Conservation (phyloP, 2,888 invertebrate species). For the Arrhopalites spinosus region DNA sequence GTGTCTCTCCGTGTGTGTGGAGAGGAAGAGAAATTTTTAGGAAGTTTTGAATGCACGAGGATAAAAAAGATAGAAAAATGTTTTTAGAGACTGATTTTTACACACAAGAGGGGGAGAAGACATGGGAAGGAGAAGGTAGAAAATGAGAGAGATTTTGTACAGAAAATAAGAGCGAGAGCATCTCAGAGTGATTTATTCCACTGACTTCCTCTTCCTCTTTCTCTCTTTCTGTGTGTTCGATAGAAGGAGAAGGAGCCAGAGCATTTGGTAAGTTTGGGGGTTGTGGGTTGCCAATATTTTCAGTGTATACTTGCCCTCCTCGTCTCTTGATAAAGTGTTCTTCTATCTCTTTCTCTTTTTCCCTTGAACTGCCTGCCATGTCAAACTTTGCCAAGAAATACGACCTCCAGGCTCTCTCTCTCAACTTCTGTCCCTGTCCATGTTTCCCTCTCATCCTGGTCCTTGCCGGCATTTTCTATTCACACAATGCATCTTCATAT, state of each 20-base stretch:
- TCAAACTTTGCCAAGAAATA: slow-evolving; percentile 24
- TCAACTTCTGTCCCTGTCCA: not conserved
- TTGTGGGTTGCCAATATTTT: slow-evolving; percentile 34
- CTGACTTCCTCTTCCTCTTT: slow-evolving; percentile 29
- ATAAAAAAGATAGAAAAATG: slow-evolving; percentile 3
- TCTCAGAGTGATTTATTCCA: slow-evolving; percentile 28
- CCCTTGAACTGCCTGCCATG: slow-evolving; percentile 15
- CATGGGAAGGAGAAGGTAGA: not conserved
- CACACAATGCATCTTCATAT: slow-evolving; percentile 7
- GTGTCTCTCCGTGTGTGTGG: not conserved
- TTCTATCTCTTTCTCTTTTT: slow-evolving; percentile 10
- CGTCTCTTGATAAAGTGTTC: slow-evolving; percentile 31
- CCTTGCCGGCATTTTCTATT: too few species aligned
- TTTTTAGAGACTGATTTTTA: slow-evolving; percentile 11
- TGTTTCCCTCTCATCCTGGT: not conserved
- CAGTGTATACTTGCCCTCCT: slow-evolving; percentile 16
- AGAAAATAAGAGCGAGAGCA: slow-evolving; percentile 32
- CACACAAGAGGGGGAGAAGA: not conserved
- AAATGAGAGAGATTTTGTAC: slow-evolving; percentile 29
- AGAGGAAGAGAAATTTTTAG: slow-evolving; percentile 4
- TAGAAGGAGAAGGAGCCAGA: not conserved
- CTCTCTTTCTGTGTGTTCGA: too few species aligned
- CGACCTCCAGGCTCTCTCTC: slow-evolving; percentile 20
- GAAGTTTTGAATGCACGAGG: not conserved
- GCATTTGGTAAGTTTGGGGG: slow-evolving; percentile 12